phyloP scores from a whole-genome alignment of 2,113 vertebrate genomes.

The Apaloderma vittatum region DNA sequence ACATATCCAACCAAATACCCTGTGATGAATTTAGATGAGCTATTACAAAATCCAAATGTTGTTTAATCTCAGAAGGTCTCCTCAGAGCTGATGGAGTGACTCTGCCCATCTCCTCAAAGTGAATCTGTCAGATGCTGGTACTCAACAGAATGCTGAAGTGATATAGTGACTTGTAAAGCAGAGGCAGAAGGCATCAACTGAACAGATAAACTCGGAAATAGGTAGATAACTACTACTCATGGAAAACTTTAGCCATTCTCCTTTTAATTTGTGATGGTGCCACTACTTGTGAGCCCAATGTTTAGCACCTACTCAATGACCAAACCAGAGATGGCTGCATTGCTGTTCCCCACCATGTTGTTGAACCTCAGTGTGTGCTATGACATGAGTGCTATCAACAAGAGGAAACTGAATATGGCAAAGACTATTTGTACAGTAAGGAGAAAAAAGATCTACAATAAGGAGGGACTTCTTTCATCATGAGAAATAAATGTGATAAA shows the following conservation, averaged over 20 bases:
- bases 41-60: background rate
- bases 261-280: background rate
- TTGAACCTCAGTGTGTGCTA: background rate
- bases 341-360: background rate
- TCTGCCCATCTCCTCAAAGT: background rate
- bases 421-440: background rate
- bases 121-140: background rate
- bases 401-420: background rate
- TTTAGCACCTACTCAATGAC: background rate
- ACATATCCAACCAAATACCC: background rate
- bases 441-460: background rate
- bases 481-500: background rate
- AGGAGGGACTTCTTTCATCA: background rate
- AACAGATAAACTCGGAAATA: background rate
- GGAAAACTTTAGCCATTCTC: background rate
- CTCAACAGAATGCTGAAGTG: background rate
- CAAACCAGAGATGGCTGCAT: background rate
- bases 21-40: background rate
- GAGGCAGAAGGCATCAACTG: background rate
- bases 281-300: background rate
- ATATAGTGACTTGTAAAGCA: background rate
- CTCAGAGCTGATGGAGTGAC: background rate
- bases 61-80: background rate
- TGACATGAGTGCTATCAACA: background rate
- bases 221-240: background rate